phyloP scores from a whole-genome alignment of 2,797 vertebrate species.

The Peromyscus attwateri region DNA sequence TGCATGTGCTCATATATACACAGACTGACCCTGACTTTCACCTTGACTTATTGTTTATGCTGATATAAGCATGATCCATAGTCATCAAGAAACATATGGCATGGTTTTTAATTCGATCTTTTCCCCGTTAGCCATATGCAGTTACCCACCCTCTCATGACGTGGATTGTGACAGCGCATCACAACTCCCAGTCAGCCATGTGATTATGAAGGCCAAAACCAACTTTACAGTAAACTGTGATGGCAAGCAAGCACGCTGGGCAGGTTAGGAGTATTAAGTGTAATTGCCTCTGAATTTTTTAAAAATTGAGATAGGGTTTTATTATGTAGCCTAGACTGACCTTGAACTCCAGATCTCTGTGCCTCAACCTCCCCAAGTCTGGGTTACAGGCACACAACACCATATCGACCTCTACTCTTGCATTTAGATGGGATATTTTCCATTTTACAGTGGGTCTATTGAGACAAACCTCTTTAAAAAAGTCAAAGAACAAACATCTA shows the following conservation, averaged over 20 bases:
- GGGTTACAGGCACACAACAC: too few species aligned
- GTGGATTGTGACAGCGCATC: rapidly evolving
- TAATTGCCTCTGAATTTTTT: neutral
- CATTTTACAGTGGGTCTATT: neutral
- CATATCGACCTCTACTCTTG: neutral
- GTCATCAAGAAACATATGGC: neutral
- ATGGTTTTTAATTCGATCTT: neutral
- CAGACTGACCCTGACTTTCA: neutral
- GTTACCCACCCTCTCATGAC: neutral
- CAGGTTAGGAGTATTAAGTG: neutral
- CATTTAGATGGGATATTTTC: neutral
- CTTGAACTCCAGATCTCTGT: neutral
- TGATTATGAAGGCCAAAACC: neutral
- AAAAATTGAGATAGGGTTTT: neutral
- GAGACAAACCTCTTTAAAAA: neutral
- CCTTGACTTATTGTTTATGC: neutral
- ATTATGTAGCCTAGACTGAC: neutral
- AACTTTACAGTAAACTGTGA: neutral
- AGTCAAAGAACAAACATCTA: neutral
- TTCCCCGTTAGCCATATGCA: neutral
- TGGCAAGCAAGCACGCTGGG: neutral
- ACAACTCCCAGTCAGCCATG: neutral
- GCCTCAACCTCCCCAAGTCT: neutral
- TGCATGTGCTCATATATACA: rapidly evolving
- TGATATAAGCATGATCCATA: neutral